Evolutionary conservation across 1,140 invertebrate species (phyloP).

Genomic region (Periplaneta americana): DNA sequence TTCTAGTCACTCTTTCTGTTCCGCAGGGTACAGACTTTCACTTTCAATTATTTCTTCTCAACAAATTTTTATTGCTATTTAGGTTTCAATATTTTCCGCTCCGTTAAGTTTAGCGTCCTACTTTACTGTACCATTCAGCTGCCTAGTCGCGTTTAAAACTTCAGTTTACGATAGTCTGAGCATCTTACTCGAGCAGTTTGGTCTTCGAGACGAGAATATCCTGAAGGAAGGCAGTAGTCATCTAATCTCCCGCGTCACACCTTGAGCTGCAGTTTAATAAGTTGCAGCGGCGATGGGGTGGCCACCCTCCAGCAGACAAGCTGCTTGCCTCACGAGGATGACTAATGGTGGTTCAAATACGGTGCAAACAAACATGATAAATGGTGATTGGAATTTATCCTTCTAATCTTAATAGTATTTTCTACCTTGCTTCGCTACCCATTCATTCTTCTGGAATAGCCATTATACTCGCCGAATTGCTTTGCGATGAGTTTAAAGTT

Average conservation of each 20-base stretch:
- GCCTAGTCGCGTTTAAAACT: background rate
- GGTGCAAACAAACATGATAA: background rate
- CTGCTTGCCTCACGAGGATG: background rate
- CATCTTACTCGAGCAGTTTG: background rate
- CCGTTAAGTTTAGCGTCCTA: background rate
- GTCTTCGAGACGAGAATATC: background rate
- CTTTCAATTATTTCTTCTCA: background rate
- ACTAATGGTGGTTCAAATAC: background rate
- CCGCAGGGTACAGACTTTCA: too few relatives aligned
- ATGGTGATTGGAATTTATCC: background rate
- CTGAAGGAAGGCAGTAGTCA: background rate
- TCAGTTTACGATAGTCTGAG: background rate
- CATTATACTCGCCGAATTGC: background rate
- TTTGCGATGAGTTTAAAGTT: too few relatives aligned
- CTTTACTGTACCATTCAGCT: background rate
- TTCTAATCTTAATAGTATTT: background rate
- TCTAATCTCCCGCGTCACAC: background rate
- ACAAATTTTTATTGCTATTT: background rate
- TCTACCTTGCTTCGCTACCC: background rate
- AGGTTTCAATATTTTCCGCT: background rate
- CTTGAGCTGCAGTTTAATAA: background rate
- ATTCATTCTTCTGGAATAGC: background rate
- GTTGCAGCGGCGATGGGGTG: background rate
- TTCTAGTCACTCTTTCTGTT: too few relatives aligned
- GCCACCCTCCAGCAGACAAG: background rate